These are phyloP conservation scores for Drosophila robusta DNA, from an alignment of 2,888 invertebrate species.

Conservation along the genomic window DNA sequence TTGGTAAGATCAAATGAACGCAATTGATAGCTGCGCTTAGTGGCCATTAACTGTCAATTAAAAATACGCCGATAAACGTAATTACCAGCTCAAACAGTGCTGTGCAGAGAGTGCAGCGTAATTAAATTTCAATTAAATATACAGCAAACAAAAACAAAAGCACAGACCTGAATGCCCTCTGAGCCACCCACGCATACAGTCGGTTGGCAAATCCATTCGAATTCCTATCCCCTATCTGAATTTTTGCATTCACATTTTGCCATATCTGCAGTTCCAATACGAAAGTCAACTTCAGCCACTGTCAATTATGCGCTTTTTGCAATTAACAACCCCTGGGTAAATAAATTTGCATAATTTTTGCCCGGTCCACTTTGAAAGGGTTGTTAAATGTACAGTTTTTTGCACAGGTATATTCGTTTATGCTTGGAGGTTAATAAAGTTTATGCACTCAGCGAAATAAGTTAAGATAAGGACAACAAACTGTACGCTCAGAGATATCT, in stretches of 20 bases:
- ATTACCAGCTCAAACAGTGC: slow-evolving; percentile 55
- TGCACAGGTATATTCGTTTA: slow-evolving; percentile 38
- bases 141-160: slow-evolving; percentile 53
- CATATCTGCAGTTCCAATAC: slow-evolving; percentile 56
- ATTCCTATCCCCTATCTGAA: neutral
- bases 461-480: too few relatives aligned
- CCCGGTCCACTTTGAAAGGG: slow-evolving; percentile 20
- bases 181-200: slow-evolving; percentile 11
- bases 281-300: slow-evolving; percentile 48
- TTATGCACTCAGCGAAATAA: neutral
- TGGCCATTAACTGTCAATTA: slow-evolving; percentile 73
- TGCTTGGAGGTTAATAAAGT: slow-evolving; percentile 21
- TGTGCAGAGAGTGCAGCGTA: slow-evolving; percentile 50
- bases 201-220: slow-evolving; percentile 3
- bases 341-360: slow-evolving; percentile 46
- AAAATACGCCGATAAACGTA: slow-evolving; percentile 60
- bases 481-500: too few relatives aligned
- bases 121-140: slow-evolving; percentile 77
- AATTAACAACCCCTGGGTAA: slow-evolving; percentile 62
- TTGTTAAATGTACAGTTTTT: slow-evolving; percentile 26
- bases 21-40: slow-evolving; percentile 45
- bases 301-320: slow-evolving; percentile 76
- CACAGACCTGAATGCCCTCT: slow-evolving; percentile 19
- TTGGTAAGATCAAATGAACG: slow-evolving; percentile 37
- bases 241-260: slow-evolving; percentile 15